A percentile compares a stretch with the other conserved stretches of the same genome.
phyloP scores from a whole-genome alignment of 2,797 vertebrate genomes.

The Anisognathus igniventris region DNA sequence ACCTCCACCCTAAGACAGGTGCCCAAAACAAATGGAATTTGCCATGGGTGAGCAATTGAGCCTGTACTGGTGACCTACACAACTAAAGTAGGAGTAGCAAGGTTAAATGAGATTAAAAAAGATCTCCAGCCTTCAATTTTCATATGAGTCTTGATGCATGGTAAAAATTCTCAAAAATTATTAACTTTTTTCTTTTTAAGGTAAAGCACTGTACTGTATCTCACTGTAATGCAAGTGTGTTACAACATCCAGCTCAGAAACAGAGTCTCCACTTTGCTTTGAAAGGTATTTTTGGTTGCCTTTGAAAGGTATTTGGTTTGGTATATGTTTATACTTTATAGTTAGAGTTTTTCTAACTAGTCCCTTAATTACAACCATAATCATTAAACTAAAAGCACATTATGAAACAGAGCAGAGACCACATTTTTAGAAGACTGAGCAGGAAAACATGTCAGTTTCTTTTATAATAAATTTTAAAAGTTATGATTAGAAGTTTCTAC shows the following conservation, averaged over 20 bases:
- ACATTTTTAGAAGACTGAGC: background rate
- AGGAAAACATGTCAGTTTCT: background rate
- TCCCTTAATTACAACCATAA: constrained; percentile 12
- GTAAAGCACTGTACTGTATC: background rate
- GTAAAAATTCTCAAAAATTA: background rate
- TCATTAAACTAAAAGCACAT: constrained; percentile 6
- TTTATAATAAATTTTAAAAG: background rate
- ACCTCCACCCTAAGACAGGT: background rate
- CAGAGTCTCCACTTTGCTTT: background rate
- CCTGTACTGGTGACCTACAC: background rate
- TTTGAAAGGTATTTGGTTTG: too few species aligned
- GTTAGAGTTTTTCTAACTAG: background rate
- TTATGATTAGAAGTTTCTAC: background rate
- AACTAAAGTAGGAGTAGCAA: background rate
- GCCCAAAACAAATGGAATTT: background rate
- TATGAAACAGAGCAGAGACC: background rate
- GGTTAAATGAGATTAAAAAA: background rate
- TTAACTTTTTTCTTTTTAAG: background rate
- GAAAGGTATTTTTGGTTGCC: background rate
- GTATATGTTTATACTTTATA: background rate
- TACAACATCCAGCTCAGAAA: background rate
- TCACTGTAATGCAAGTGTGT: background rate
- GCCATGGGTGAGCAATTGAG: background rate
- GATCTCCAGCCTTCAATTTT: background rate
- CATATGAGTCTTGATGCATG: background rate